Evolutionary conservation across 2,113 vertebrate species (phyloP).

Genomic region (Podiceps cristatus): DNA sequence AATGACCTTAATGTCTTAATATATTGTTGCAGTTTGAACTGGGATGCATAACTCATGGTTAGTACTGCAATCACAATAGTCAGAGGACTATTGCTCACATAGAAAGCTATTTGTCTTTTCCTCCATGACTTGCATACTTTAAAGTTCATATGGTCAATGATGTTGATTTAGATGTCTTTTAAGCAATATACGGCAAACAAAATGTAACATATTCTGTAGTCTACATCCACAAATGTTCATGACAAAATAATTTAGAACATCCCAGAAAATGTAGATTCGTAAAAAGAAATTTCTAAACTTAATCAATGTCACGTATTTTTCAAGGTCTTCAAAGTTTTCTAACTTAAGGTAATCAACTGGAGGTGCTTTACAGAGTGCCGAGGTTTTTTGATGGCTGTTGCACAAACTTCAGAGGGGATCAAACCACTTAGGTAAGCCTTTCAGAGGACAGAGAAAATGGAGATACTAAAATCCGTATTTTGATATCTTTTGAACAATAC

Average conservation of each 20-base stretch:
- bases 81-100: background rate
- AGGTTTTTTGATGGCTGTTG: background rate
- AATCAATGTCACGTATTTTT: background rate
- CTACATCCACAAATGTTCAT: background rate
- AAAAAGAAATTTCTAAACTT: background rate
- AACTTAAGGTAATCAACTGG: background rate
- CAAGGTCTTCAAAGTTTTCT: background rate
- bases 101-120: background rate
- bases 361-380: background rate
- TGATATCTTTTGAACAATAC: background rate
- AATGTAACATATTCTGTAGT: background rate
- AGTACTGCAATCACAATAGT: background rate
- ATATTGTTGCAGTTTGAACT: background rate
- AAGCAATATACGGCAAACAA: background rate
- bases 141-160: background rate
- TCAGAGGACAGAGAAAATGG: background rate
- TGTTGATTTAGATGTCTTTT: background rate
- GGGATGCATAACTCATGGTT: background rate
- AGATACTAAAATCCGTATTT: background rate
- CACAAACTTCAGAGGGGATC: background rate
- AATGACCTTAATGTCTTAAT: background rate
- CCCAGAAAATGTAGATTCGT: background rate
- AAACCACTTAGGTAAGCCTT: background rate
- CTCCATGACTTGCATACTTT: background rate
- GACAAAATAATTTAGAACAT: background rate